Base-by-base conservation (phyloP, 2,888 invertebrate species). In the Lasius fuliginosus region DNA sequence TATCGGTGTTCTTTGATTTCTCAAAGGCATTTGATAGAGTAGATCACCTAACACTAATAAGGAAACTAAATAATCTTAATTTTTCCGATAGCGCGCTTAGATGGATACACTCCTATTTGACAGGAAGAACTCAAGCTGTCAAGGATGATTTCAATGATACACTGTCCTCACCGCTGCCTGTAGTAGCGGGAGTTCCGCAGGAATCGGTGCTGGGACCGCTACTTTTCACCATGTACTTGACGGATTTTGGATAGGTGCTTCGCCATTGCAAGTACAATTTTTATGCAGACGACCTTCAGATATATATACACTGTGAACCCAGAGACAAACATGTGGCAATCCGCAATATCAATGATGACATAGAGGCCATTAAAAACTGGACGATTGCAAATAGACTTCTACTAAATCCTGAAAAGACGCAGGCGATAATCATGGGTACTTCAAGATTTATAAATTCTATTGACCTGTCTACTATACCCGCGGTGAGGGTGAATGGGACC, bases 221-320 rank as follows among this genome's bases (percentile, higher is more conserved):
- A 8, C n/a, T 53, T 0, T 53, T 53, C n/a, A n/a, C 6, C 5
- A 1, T 53, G 0, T 53, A 53, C 2, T 18, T 53, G 5, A 2
- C 2, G 0, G n/a, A 53, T 5, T 53, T 53, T 1, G n/a, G 6
- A 1, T 0, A 0, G 8, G 18, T 8, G 0, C n/a, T n/a, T 5
- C 1, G 18, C 0, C n/a, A 53, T 5, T 53, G 53, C n/a, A 53
- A n/a, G 0, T 53, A n/a, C 8, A n/a, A 8, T 1, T n/a, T 53
- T 5, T 53, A 53, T n/a, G 53, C 53, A 6, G 53, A 53, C 1
- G 53, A 53, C 1, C 15, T 53, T 4, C 53, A 18, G 4, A 8
- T 53, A 0, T 53, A 53, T n/a, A 2, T n/a, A 1, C 53, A 53
- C 18, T 18, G 5, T 53, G 18, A 53, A 6, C 53, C 53, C 4